Conservation (phyloP, 1,140 invertebrate genomes). For the Nephotettix cincticeps region DNA sequence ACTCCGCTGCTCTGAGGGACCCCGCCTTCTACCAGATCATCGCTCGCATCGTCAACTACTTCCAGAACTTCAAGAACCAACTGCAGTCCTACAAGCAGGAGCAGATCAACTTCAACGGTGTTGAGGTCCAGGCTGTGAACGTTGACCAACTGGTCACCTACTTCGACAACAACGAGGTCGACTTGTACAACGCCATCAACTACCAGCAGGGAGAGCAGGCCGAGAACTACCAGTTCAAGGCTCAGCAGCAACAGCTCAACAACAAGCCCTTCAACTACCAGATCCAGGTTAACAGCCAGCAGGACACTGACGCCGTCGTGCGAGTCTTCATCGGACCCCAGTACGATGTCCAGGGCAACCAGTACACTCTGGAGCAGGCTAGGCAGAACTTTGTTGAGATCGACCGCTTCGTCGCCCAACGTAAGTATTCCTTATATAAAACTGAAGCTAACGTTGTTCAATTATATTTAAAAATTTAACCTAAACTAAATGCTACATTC, state of each 20-base stretch:
- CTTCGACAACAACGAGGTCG: slow-evolving; percentile 48
- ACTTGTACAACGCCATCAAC: slow-evolving; percentile 56
- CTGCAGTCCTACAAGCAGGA: slow-evolving; percentile 58
- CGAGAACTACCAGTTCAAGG: neutral
- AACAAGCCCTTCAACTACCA: slow-evolving; percentile 63
- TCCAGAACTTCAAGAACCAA: slow-evolving; percentile 52
- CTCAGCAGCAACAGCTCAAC: slow-evolving; percentile 60
- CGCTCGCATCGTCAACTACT: slow-evolving; percentile 53
- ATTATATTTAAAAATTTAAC: neutral
- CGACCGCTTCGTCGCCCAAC: slow-evolving; percentile 44
- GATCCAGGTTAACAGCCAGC: slow-evolving; percentile 57
- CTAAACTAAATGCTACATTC: too few species aligned
- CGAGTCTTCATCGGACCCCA: slow-evolving; percentile 70
- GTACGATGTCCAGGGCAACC: slow-evolving; percentile 56
- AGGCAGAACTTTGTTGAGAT: slow-evolving; percentile 43
- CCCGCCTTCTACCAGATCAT: slow-evolving; percentile 55
- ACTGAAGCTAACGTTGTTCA: neutral
- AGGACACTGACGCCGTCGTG: slow-evolving; percentile 53
- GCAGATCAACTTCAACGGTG: slow-evolving; percentile 36
- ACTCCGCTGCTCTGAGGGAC: slow-evolving; percentile 50
- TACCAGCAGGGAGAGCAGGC: slow-evolving; percentile 52
- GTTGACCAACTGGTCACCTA: slow-evolving; percentile 14
- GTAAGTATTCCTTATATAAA: slow-evolving; percentile 30
- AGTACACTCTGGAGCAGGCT: slow-evolving; percentile 38
- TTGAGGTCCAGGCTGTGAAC: slow-evolving; percentile 48